Base-by-base conservation (phyloP, 2,888 invertebrate genomes). In the Augochlorella aurata region DNA sequence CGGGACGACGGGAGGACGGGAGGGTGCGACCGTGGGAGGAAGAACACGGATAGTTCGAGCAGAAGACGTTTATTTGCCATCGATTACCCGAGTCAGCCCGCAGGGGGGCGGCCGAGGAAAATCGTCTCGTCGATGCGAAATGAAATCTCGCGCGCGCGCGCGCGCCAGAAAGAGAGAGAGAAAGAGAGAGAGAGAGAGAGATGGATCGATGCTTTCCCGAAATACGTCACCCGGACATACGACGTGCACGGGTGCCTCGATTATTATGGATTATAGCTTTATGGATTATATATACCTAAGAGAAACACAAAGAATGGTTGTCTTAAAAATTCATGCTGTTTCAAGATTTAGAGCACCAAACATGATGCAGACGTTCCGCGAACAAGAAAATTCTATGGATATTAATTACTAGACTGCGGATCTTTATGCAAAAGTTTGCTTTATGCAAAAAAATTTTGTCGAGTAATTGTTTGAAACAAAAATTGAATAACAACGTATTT, bases 191-290 rank as follows among this genome's bases (percentile, higher is more conserved):
- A 0, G 54, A 14, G 7, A 18, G 61, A 49, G 44, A 63, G 61
- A 24, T 45, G 44, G 78, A 85, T 85, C 80, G 79, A 87, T 81
- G 71, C 73, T 77, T 68, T 38, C 58, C 58, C 49, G 74, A 79
- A 75, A 58, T 74, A 68, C 76, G 29, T 67, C 66, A 49, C 69
- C 76, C 74, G 70, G 83, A 85, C 85, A 76, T 76, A 80, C 78
- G 79, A 38, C 7, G 38, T 5, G 38, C 38, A 4, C 7, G 38
- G 5, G 38, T 38, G 38, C 38, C 38, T 7, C 38, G 38, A 38
- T 38, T 38, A 38, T 38, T 7, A 7, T 4, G 5, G 38, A 38
- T 38, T 38, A 38, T 38, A 38, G 38, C 29, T 5, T 7, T 38
- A 38, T 4, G 38, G 1, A 38, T 29, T 29, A 2, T 29, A 29